These are phyloP conservation scores for Trichosurus vulpecula DNA, from an alignment of 2,797 vertebrate species.

Conservation along the genomic window DNA sequence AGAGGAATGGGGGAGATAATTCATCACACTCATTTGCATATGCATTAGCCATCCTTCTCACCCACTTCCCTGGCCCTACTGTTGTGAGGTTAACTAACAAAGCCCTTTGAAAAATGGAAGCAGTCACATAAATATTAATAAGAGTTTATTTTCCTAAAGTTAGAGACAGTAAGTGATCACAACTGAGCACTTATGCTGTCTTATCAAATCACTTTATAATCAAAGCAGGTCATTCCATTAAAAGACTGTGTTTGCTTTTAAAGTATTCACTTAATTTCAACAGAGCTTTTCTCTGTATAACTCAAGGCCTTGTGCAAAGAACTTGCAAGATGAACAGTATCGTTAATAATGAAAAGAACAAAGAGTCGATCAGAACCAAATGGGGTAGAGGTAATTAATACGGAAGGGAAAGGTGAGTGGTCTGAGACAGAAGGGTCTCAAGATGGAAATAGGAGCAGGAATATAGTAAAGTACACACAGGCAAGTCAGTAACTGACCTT, in stretches of 20 bases:
- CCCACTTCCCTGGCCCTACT: neutral
- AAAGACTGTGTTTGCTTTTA: conserved; percentile 35
- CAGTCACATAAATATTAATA: conserved; percentile 28
- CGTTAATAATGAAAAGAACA: neutral
- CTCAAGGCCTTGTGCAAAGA: neutral
- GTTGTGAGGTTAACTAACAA: conserved; percentile 19
- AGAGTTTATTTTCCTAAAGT: conserved; percentile 30
- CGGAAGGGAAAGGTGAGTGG: neutral
- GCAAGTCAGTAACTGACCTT: neutral
- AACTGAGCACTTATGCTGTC: neutral
- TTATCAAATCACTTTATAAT: conserved; percentile 6
- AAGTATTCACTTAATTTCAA: neutral
- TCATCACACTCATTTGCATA: neutral
- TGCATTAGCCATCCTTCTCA: conserved; percentile 2
- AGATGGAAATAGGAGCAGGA: neutral
- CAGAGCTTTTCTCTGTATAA: neutral
- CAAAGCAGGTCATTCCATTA: conserved; percentile 43
- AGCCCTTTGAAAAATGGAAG: conserved; percentile 32
- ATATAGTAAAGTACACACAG: neutral
- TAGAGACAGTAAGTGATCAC: conserved; percentile 19
- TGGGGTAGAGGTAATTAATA: neutral
- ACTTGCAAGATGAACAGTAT: neutral
- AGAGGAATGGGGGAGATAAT: neutral
- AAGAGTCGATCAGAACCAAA: neutral
- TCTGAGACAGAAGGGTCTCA: neutral